These are phyloP conservation scores for Drosophila malerkotliana DNA, from an alignment of 1,140 invertebrate species.

Conservation along the genomic window DNA sequence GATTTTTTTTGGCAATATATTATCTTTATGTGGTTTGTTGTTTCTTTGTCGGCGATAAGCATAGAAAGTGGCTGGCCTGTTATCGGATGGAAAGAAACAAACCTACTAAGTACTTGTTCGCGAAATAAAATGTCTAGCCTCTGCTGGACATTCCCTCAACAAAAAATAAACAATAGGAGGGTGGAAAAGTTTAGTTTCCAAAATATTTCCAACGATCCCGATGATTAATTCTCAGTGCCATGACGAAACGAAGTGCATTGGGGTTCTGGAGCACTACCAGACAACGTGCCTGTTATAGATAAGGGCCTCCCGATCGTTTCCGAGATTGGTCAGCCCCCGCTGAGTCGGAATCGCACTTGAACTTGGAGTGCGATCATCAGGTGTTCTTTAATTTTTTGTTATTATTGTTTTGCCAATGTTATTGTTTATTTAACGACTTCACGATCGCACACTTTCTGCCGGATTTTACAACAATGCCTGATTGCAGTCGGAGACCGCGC, in stretches of 20 bases:
- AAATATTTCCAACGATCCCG: conserved; percentile 29
- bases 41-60: conserved; percentile 16
- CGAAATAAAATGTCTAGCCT: conserved; percentile 22
- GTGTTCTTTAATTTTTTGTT: conserved; percentile 17
- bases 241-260: conserved; percentile 6
- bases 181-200: conserved; percentile 58
- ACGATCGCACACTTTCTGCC: conserved; percentile 49
- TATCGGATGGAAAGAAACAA: conserved; percentile 26
- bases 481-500: conserved; percentile 46
- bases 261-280: conserved; percentile 35
- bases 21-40: not conserved
- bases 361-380: conserved; percentile 47
- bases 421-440: conserved; percentile 47
- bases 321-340: conserved; percentile 11
- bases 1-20: not conserved
- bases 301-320: conserved; percentile 7
- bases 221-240: conserved; percentile 16
- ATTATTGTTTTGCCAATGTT: conserved; percentile 56
- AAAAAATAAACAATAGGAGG: conserved; percentile 20
- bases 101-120: conserved; percentile 1
- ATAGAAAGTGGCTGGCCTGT: conserved; percentile 10
- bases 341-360: conserved; percentile 47
- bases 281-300: conserved; percentile 54
- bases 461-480: conserved; percentile 48
- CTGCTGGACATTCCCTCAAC: conserved; percentile 2